These are phyloP conservation scores for Hippocampus abdominalis DNA, from an alignment of 2,113 vertebrate species.

Conservation along the genomic window DNA sequence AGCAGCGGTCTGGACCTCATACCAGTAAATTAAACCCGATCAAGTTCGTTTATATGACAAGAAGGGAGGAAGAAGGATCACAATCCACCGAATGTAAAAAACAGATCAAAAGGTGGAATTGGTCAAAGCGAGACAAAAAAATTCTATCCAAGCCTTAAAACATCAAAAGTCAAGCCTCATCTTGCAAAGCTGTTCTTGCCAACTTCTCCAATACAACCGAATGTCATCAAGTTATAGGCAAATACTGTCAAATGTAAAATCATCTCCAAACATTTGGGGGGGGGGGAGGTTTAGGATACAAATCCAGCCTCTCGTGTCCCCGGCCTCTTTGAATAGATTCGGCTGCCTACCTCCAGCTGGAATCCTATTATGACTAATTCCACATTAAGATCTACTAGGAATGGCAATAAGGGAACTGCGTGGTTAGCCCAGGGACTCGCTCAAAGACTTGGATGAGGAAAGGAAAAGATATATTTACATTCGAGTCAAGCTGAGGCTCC, in stretches of 20 bases:
- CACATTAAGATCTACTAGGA: slow-evolving; percentile 39
- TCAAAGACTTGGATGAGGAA: slow-evolving; percentile 34
- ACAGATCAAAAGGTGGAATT: neutral
- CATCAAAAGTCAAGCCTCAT: neutral
- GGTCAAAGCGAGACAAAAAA: too few relatives aligned
- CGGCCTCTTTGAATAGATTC: slow-evolving; percentile 14
- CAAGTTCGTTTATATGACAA: neutral
- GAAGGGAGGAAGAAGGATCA: neutral
- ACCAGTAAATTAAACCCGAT: neutral
- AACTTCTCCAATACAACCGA: neutral
- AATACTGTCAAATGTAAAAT: neutral
- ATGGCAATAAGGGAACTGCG: slow-evolving; percentile 35
- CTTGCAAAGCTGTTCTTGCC: neutral
- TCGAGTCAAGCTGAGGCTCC: slow-evolving; percentile 26
- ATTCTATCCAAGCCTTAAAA: neutral
- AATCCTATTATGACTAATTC: slow-evolving; percentile 47
- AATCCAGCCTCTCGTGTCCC: slow-evolving; percentile 6
- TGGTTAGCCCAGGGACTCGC: slow-evolving; percentile 39
- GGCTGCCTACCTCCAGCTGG: slow-evolving; percentile 17
- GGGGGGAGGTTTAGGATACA: neutral
- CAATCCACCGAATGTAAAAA: neutral
- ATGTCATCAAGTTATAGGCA: neutral
- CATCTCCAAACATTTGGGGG: neutral
- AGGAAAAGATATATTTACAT: slow-evolving; percentile 42
- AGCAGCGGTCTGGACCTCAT: neutral